Evolutionary conservation across 2,797 vertebrate species (phyloP), one percentile per base, ranked within the genome.

Genomic region (Myotis findleyi): DNA sequence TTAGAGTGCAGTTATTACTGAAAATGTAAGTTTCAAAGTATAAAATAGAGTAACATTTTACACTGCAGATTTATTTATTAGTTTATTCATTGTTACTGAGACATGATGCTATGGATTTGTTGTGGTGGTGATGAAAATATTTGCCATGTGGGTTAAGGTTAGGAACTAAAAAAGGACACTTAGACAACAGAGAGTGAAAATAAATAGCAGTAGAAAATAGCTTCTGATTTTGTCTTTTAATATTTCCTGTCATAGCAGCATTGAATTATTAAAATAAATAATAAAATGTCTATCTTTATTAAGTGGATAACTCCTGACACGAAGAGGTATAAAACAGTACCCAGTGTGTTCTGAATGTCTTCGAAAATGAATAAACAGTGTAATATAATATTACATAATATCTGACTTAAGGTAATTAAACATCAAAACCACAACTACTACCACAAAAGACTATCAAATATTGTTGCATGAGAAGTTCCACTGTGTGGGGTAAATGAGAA

Each of bases 21-120:
- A 75, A 90, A 93, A 66, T 62, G 1, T 49, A 59, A 51, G 16
- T 66, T 93, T 95, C 30, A 77, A 90, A 91, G 16, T 7, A n/a
- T 68, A 72, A 87, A 89, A 17, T 73, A 57, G 64, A 87, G 33
- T 36, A 87, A 62, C 27, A 64, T 76, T 87, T 93, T 84, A 87
- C 30, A 69, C 9, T 11, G 10, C 20, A 85, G 11, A 49, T 84
- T 64, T 77, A 76, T 51, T 75, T 55, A 59, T 44, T 85, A 36
- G 77, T 66, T 72, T 93, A 71, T 66, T 95, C 9, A 85, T 64
- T 92, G 88, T 85, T 71, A 72, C 8, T 55, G 17, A 66, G 53
- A n/a, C 1, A 57, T 5, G 30, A 41, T 36, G 3, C 30, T 47
- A 41, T 53, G 36, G 11, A 72, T 64, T 89, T 71, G 51, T 6